These are phyloP conservation scores for Sebastes vulpes DNA, from an alignment of 2,797 vertebrate species.

Conservation along the genomic window DNA sequence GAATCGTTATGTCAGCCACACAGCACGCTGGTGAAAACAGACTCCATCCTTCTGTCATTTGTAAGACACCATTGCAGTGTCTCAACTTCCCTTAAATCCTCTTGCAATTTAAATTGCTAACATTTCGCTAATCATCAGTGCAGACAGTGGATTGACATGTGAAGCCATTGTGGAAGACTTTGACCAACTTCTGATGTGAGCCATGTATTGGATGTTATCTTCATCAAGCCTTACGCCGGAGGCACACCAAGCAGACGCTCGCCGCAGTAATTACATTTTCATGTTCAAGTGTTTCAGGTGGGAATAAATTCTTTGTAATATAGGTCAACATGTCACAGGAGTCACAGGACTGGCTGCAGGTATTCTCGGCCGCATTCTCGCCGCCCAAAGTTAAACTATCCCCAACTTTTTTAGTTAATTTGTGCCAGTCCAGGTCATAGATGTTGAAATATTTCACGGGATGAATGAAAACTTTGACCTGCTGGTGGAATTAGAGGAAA, in stretches of 20 bases:
- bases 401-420: not conserved
- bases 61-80: not conserved
- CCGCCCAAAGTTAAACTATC: not conserved
- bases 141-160: not conserved
- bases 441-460: too few relatives aligned
- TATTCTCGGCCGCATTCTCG: not conserved
- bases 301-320: not conserved
- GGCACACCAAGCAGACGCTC: not conserved
- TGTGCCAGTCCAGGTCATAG: too few relatives aligned
- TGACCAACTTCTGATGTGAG: not conserved
- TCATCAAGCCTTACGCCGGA: not conserved
- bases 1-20: not conserved
- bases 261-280: not conserved
- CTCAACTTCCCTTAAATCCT: not conserved
- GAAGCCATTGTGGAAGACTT: not conserved
- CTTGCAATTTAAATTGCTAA: not conserved
- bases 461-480: not conserved
- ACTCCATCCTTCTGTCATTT: not conserved
- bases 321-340: not conserved
- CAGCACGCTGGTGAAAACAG: not conserved
- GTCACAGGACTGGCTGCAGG: not conserved
- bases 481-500: too few relatives aligned
- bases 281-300: not conserved
- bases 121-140: not conserved
- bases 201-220: not conserved